Conservation (phyloP, 2,113 vertebrate species). For the Procavia capensis region DNA sequence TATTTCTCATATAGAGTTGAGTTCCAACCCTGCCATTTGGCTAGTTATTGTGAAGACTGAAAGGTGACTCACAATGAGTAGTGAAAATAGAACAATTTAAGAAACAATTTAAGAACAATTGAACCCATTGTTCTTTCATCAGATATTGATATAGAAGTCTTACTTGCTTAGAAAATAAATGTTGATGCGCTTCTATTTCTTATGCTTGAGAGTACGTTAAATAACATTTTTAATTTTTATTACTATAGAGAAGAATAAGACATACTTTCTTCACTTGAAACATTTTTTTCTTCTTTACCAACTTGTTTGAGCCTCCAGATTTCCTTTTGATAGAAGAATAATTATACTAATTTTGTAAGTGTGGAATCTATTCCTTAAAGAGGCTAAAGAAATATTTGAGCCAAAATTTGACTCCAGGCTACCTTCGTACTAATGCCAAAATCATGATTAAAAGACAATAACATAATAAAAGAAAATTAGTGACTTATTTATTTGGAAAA, state of each 20-base stretch:
- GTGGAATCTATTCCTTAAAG: not conserved
- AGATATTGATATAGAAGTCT: not conserved
- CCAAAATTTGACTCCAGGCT: not conserved
- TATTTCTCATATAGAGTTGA: not conserved
- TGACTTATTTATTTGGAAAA: slow-evolving; percentile 4
- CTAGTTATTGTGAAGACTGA: not conserved
- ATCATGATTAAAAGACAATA: not conserved
- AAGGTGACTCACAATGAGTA: not conserved
- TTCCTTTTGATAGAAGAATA: slow-evolving; percentile 39
- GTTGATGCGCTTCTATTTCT: not conserved
- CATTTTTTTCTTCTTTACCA: not conserved
- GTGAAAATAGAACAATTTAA: no score
- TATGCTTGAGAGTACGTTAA: slow-evolving; percentile 7
- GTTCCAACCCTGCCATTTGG: not conserved
- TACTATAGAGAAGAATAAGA: not conserved
- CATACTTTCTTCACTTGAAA: not conserved
- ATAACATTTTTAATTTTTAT: not conserved
- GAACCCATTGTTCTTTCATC: not conserved
- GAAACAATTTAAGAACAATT: no score
- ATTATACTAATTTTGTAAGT: slow-evolving; percentile 3
- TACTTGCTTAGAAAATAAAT: slow-evolving; percentile 35
- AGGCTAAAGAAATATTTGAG: not conserved
- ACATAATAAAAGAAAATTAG: not conserved
- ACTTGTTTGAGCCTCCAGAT: not conserved
- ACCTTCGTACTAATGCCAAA: not conserved